phyloP scores from a whole-genome alignment of 2,888 invertebrate genomes.

The Sinelater perroti region DNA sequence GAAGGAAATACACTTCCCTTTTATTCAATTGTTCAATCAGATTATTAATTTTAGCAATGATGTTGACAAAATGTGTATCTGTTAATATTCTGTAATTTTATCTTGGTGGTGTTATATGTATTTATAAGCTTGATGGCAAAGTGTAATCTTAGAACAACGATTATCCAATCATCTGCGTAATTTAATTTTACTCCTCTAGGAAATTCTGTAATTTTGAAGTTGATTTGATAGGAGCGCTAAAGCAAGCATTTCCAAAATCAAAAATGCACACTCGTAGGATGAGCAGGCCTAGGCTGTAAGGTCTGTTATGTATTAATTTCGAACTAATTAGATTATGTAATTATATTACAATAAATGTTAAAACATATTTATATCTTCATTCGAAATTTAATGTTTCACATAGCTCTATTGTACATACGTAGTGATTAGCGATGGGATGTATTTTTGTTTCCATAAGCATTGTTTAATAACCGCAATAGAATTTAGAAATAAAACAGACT shows the following conservation, averaged over 20 bases:
- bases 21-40: no score
- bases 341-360: conserved; percentile 44
- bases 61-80: conserved; percentile 33
- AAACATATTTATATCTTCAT: conserved; percentile 49
- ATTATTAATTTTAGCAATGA: conserved; percentile 15
- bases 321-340: conserved; percentile 40
- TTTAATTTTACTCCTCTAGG: conserved; percentile 13
- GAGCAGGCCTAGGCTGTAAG: conserved; percentile 19
- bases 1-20: no score
- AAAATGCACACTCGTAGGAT: conserved; percentile 22
- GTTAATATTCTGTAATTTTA: conserved; percentile 34
- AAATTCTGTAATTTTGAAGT: conserved; percentile 18
- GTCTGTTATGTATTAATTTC: conserved; percentile 28
- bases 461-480: conserved; percentile 46
- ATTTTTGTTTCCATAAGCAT: conserved; percentile 52
- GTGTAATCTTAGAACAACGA: conserved; percentile 38
- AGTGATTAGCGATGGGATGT: conserved; percentile 52
- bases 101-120: conserved; percentile 36
- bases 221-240: conserved; percentile 15
- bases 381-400: conserved; percentile 52
- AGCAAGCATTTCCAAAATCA: conserved; percentile 16
- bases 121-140: conserved; percentile 37
- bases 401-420: conserved; percentile 54
- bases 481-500: conserved; percentile 46
- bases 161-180: conserved; percentile 23